Base-by-base conservation (phyloP, 2,888 invertebrate genomes). In the Leptopilina syphax region DNA sequence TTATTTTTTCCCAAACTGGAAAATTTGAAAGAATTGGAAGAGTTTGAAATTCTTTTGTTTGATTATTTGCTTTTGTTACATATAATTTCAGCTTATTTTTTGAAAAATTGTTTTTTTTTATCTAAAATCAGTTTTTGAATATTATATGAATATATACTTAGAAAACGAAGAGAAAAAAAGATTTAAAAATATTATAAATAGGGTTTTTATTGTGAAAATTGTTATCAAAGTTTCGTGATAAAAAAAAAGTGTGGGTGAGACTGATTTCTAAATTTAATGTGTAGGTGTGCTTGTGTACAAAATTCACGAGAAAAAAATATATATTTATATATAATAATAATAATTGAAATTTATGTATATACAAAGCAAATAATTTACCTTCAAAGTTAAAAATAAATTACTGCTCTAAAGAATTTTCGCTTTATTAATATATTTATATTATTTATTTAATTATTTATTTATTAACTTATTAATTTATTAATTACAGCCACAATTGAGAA, bases 141-240 rank as follows among this genome's bases (percentile, higher is more conserved):
- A 10, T 6, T 8, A 12, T 7, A 34, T 24, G 10, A 24, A 6
- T 50, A 18, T 0, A 27, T 24, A 34, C 34, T 34, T 34, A 7
- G 6, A 47, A 50, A 27, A 10, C 9, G 50, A 70, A 47, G 7
- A 54, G 24, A n/a, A 24, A 68, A 68, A 24, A 7, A 50, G 47
- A 70, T 34, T 34, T 54, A 27, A 70, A 24, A 9, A 50, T 10
- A 54, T 8, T 70, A 34, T 27, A 34, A 57, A 57, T 41, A 73
- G 34, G 27, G 1, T 24, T 27, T 27, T 70, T 27, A 27, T 54
- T n/a, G 27, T 73, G 34, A 34, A 73, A 73, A 73, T 73, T n/a
- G 54, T 73, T 57, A 57, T 73, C 57, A 54, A 34, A 54, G n/a
- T 73, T 63, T 73, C 1, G n/a, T 34, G 73, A 73, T 73, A 57